Percentiles rank a stretch among this genome's conserved stretches.
Conservation (phyloP, 2,113 vertebrate species). For the Orcinus orca region DNA sequence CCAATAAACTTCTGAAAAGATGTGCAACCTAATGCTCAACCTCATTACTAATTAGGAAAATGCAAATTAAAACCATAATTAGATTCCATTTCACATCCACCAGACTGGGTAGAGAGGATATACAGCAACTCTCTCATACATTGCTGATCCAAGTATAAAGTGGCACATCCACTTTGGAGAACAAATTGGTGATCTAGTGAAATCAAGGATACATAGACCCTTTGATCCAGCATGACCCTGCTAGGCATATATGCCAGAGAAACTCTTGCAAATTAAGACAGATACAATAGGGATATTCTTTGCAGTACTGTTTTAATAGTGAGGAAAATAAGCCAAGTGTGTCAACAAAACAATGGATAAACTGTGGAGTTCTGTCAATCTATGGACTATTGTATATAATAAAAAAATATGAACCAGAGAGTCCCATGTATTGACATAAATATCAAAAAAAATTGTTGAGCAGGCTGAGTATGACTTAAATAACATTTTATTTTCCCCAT, state of each 20-base stretch:
- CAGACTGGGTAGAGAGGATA: neutral
- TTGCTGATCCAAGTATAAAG: neutral
- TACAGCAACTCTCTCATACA: neutral
- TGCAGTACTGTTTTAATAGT: neutral
- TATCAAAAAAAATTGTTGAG: neutral
- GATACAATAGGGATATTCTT: neutral
- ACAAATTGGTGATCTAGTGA: neutral
- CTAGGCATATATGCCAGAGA: neutral
- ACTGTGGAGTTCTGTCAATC: neutral
- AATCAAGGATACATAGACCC: neutral
- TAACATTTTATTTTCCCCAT: constrained; percentile 19
- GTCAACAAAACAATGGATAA: constrained; percentile 12
- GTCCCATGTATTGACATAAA: neutral
- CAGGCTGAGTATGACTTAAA: neutral
- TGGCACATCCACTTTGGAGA: neutral
- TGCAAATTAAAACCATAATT: constrained; percentile 40
- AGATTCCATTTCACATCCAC: neutral
- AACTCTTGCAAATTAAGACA: constrained; percentile 16
- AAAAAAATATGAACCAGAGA: neutral
- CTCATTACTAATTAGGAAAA: constrained; percentile 28
- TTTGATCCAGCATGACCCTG: neutral
- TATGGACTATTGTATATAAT: neutral
- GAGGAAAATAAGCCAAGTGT: neutral
- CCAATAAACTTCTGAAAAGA: constrained; percentile 32
- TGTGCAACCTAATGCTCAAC: neutral